Evolutionary conservation across 2,797 vertebrate genomes (phyloP).

Genomic region (Chelon auratus): DNA sequence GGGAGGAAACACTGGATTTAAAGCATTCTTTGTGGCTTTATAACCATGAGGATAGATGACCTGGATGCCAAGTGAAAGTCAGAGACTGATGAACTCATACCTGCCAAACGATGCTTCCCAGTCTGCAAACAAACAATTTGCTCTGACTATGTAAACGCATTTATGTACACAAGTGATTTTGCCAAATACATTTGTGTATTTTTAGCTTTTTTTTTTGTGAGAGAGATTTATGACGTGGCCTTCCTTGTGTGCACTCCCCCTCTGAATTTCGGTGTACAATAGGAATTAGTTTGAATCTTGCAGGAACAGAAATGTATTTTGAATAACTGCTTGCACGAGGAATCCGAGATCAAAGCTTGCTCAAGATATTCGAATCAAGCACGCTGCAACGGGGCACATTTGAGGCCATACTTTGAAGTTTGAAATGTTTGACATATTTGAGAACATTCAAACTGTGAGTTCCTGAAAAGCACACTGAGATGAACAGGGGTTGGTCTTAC

Average conservation of each 20-base stretch:
- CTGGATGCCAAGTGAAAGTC: conserved; percentile 33
- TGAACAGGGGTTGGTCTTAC: conserved; percentile 40
- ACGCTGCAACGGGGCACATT: conserved; percentile 28
- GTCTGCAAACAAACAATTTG: conserved; percentile 30
- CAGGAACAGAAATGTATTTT: conserved; percentile 29
- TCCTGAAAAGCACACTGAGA: conserved; percentile 52
- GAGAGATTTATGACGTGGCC: conserved; percentile 18
- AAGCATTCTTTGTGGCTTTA: conserved; percentile 35
- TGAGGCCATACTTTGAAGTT: conserved; percentile 67
- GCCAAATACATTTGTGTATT: conserved; percentile 41
- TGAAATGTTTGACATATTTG: conserved; percentile 66
- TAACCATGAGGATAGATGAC: conserved; percentile 39
- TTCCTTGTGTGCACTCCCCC: conserved; percentile 27
- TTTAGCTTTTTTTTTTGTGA: conserved; percentile 18
- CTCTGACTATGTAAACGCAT: conserved; percentile 21
- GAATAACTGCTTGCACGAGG: conserved; percentile 31
- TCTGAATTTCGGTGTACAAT: conserved; percentile 37
- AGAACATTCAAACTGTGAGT: conserved; percentile 42
- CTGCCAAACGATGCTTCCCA: conserved; percentile 39
- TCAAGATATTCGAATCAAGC: conserved; percentile 41
- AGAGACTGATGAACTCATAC: conserved; percentile 36
- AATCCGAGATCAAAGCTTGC: conserved; percentile 59
- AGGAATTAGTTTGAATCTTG: conserved; percentile 37
- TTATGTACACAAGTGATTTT: conserved; percentile 24
- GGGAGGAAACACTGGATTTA: conserved; percentile 38